Conservation (phyloP, 2,797 vertebrate species). For the Arctocebus calabarensis region DNA sequence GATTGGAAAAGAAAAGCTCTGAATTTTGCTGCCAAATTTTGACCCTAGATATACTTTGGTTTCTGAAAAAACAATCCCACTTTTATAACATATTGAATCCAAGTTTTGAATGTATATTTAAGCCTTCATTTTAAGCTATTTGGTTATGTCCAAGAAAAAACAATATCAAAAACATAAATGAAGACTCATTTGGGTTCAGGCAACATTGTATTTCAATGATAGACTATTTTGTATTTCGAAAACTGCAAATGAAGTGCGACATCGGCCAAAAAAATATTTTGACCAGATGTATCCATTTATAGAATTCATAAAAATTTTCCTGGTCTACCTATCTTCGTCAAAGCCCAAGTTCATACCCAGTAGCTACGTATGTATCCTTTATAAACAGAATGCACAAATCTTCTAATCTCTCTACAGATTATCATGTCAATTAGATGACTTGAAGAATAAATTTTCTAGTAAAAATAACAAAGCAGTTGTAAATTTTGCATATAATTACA, state of each 20-base stretch:
- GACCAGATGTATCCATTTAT: not conserved
- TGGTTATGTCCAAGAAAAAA: slow-evolving; percentile 26
- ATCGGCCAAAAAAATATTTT: slow-evolving; percentile 45
- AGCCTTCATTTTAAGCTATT: not conserved
- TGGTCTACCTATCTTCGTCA: not conserved
- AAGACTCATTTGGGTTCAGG: not conserved
- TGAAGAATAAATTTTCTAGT: not conserved
- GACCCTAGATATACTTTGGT: not conserved
- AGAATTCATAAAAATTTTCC: not conserved
- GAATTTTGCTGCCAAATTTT: slow-evolving; percentile 35
- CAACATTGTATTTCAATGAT: not conserved
- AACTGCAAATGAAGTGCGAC: not conserved
- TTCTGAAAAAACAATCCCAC: not conserved
- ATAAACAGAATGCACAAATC: not conserved
- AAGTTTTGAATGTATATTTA: slow-evolving; percentile 31
- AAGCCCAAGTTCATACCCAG: not conserved
- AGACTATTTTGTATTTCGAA: not conserved
- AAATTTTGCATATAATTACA: slow-evolving; percentile 39
- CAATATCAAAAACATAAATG: not conserved
- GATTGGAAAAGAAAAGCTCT: not conserved
- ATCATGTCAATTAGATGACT: not conserved
- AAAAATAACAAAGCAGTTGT: not conserved
- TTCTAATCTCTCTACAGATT: not conserved
- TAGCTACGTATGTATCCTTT: not conserved
- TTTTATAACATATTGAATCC: not conserved